Evolutionary conservation across 1,140 invertebrate genomes (phyloP).

Genomic region (Telenomus remus): DNA sequence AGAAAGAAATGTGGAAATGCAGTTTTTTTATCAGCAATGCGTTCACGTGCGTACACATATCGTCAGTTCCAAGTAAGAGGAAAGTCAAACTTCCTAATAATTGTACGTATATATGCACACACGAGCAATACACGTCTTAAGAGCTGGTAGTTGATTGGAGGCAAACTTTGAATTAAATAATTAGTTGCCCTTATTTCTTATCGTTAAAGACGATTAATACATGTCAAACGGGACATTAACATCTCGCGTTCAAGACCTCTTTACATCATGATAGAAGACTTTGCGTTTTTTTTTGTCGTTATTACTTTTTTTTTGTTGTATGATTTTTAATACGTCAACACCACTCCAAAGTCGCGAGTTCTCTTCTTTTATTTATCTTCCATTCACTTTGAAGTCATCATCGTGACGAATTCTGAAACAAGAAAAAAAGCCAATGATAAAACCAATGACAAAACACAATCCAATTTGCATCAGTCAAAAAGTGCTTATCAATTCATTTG

Average conservation of each 20-base stretch:
- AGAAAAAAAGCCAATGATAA: no score
- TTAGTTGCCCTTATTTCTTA: constrained; percentile 70
- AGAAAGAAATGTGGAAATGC: constrained; percentile 57
- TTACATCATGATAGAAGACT: constrained; percentile 74
- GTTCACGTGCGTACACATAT: constrained; percentile 59
- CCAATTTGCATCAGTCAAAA: constrained; percentile 41
- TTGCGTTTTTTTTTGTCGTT: constrained; percentile 65
- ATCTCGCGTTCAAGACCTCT: constrained; percentile 73
- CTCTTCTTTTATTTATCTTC: constrained; percentile 71
- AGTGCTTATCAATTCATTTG: constrained; percentile 29
- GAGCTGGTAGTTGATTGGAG: constrained; percentile 62
- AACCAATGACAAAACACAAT: constrained; percentile 23
- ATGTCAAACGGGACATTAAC: constrained; percentile 71
- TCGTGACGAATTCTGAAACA: constrained; percentile 95
- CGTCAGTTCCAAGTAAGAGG: constrained; percentile 57
- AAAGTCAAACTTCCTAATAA: constrained; percentile 58
- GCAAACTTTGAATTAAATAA: constrained; percentile 69
- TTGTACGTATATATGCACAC: constrained; percentile 60
- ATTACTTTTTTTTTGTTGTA: constrained; percentile 63
- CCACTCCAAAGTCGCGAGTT: constrained; percentile 75
- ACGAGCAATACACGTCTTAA: constrained; percentile 58
- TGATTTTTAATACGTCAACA: constrained; percentile 74
- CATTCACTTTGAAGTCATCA: constrained; percentile 98
- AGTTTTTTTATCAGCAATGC: constrained; percentile 57
- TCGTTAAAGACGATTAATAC: constrained; percentile 70